Percentiles rank a stretch among this genome's conserved stretches.
phyloP scores from a whole-genome alignment of 2,797 vertebrate genomes.

The Nothura maculosa region DNA sequence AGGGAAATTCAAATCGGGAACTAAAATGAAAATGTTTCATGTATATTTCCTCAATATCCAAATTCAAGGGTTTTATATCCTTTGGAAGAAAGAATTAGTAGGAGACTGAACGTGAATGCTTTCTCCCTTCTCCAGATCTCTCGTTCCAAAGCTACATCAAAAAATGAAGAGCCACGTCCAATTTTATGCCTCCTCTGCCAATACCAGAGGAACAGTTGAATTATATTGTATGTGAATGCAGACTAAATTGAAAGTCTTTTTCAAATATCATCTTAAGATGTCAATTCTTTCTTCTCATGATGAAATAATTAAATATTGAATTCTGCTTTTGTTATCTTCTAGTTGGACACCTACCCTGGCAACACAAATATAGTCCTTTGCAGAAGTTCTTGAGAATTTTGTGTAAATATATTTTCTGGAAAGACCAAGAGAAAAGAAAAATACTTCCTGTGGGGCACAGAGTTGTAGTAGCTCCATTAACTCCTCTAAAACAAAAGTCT shows the following conservation, averaged over 20 bases:
- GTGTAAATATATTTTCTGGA: not conserved
- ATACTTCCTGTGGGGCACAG: not conserved
- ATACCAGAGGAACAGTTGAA: not conserved
- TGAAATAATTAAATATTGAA: not conserved
- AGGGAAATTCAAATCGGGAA: not conserved
- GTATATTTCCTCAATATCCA: not conserved
- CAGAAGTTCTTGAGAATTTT: not conserved
- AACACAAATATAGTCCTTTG: not conserved
- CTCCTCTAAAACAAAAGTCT: not conserved
- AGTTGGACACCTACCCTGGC: not conserved
- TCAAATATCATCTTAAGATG: not conserved
- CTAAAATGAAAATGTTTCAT: not conserved
- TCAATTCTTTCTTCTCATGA: not conserved
- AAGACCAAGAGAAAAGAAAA: not conserved
- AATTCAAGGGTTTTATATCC: not conserved
- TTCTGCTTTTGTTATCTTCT: not conserved
- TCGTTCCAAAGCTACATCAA: not conserved
- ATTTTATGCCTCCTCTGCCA: not conserved
- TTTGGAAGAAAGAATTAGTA: not conserved
- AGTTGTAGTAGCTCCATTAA: not conserved
- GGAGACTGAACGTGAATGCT: not conserved
- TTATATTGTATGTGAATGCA: not conserved
- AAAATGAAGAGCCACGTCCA: not conserved
- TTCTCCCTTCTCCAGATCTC: not conserved
- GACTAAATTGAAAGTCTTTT: not conserved